Evolutionary conservation across 2,113 vertebrate species (phyloP).

Genomic region (Psittacus erithacus): DNA sequence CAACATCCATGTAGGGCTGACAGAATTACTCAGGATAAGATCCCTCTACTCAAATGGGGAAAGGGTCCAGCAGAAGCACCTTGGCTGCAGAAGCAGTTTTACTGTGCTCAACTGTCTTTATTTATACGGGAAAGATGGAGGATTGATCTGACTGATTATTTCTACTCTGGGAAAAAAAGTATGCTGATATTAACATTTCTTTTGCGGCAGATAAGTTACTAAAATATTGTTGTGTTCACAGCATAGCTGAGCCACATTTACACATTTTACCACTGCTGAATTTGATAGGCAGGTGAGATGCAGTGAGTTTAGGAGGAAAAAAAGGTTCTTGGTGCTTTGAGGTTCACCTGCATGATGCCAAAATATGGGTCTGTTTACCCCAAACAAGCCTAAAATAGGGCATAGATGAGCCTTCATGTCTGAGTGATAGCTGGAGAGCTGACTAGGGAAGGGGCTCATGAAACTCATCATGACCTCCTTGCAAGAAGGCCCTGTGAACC

Average conservation of each 20-base stretch:
- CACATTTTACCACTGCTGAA: neutral
- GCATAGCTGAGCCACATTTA: neutral
- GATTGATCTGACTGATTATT: neutral
- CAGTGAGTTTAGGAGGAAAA: neutral
- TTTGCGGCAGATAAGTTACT: neutral
- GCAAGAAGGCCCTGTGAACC: neutral
- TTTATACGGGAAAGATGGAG: neutral
- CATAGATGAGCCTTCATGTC: neutral
- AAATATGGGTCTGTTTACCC: neutral
- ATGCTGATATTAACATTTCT: neutral
- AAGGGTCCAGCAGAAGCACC: neutral
- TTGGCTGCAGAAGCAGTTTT: neutral
- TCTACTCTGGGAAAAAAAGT: neutral
- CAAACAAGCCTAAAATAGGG: neutral
- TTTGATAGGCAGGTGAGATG: neutral
- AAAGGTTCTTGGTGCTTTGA: neutral
- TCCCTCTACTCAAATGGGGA: neutral
- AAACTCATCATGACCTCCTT: neutral
- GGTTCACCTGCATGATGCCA: neutral
- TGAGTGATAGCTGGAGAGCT: neutral
- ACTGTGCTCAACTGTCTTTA: neutral
- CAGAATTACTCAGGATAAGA: neutral
- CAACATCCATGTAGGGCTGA: fast-evolving
- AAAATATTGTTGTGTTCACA: neutral
- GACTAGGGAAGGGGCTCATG: neutral